Evolutionary conservation across 2,113 vertebrate species (phyloP), one percentile per base, ranked within the genome.

Genomic region (Oreochromis niloticus): DNA sequence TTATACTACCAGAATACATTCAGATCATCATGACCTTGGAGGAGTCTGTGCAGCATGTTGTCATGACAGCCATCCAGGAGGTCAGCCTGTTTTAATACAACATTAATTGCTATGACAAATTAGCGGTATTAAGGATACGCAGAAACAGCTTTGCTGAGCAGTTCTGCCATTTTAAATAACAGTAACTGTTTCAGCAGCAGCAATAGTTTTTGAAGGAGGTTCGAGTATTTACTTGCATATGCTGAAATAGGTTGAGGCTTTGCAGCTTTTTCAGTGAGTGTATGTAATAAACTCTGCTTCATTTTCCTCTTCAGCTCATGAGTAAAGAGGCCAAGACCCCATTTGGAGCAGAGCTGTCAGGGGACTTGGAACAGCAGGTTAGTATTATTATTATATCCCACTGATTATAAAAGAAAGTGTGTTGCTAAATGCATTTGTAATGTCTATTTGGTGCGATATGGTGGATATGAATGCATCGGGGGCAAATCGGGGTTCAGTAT

Each of bases 51-150:
- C 99, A 99, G 16, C 98, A 99, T 50, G 98, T 99, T 90, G 98
- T 99, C 68, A 99, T 99, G 98, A 98, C 98, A 59, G 98, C 99
- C 90, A 99, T 99, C 94, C 98, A 99, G 81, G 99, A 99, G 97
- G 99, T 99, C 84, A 95, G 95, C 87, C 17, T 24, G 7, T 80
- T 43, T 24, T 39, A 39, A 27, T 30, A 46, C 6, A 43, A 7
- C 34, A 4, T 39, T 59, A 85, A 17, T 82, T 7, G 7, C 22
- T 80, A 24, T 14, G 12, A 82, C 30, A 0, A 16, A 61, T 79
- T 66, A 48, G 10, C 84, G 16, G 34, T 46, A 6, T 55, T 83
- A 22, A 39, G 30, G 13, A 61, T 63, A 12, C 27, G 11, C 39
- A 85, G 16, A 57, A 16, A 12, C n/a, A 11, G 41, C 41, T 27